phyloP scores from a whole-genome alignment of 2,888 invertebrate species.

The Diarsia dahlii region DNA sequence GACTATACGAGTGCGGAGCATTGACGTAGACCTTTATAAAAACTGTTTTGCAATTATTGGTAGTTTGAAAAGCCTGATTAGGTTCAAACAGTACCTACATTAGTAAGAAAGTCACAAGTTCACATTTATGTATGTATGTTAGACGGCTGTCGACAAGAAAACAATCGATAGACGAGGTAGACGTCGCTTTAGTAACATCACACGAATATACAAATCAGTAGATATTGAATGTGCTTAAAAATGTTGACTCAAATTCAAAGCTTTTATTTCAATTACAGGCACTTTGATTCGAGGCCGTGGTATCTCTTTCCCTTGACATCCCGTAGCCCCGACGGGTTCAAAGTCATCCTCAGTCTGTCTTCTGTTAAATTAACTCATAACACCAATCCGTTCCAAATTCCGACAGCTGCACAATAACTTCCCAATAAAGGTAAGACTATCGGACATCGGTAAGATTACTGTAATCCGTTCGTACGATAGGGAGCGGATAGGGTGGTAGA shows the following conservation, averaged over 20 bases:
- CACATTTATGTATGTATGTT: neutral
- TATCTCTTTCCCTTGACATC: no score
- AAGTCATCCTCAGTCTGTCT: neutral
- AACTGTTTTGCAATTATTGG: neutral
- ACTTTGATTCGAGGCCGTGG: no score
- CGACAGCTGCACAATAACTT: slow-evolving; percentile 15
- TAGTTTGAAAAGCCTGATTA: neutral
- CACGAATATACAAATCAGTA: neutral
- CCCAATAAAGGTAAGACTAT: slow-evolving; percentile 32
- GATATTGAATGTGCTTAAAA: neutral
- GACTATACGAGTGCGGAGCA: slow-evolving; percentile 59
- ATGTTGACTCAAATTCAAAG: no score
- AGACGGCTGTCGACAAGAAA: rapidly evolving
- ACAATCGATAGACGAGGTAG: neutral
- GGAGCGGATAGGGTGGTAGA: slow-evolving; percentile 44
- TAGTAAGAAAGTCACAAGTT: neutral
- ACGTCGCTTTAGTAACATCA: neutral
- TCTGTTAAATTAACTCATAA: slow-evolving; percentile 18
- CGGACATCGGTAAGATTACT: slow-evolving; percentile 55
- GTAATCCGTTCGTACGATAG: slow-evolving; percentile 56
- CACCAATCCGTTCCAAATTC: slow-evolving; percentile 9
- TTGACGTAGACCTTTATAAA: slow-evolving; percentile 34
- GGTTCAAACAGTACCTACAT: neutral
- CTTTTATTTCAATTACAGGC: no score
- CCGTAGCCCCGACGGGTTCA: no score